Conservation (phyloP, 2,113 vertebrate genomes). For the Serilophus lunatus region DNA sequence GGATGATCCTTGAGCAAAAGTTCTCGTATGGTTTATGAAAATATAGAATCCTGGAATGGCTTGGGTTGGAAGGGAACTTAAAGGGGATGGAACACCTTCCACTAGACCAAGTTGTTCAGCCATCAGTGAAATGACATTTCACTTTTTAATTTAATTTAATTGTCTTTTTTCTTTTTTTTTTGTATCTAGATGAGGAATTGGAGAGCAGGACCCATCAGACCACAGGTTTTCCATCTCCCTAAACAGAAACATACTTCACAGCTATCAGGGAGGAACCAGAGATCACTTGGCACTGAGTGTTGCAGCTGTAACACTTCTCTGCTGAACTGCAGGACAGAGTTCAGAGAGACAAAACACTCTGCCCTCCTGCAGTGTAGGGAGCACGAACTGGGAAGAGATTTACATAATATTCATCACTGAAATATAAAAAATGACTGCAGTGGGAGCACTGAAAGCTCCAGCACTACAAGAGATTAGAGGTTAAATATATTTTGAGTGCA, state of each 20-base stretch:
- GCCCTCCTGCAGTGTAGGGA: not conserved
- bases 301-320: not conserved
- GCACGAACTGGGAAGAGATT: not conserved
- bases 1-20: not conserved
- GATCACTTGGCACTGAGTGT: not conserved
- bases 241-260: not conserved
- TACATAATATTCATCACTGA: not conserved
- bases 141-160: not conserved
- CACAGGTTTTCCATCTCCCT: not conserved
- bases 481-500: not conserved
- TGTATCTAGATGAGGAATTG: not conserved
- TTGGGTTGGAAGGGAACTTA: not conserved
- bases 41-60: not conserved
- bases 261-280: not conserved
- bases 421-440: not conserved
- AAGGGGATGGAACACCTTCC: not conserved
- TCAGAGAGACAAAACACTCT: not conserved
- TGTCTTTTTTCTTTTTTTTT: not conserved
- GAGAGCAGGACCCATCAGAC: not conserved
- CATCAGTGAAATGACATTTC: not conserved
- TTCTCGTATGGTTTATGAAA: not conserved
- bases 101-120: rapidly evolving
- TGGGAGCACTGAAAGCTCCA: not conserved
- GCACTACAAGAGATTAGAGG: not conserved
- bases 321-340: not conserved